These are phyloP conservation scores for Meloidogyne floridensis DNA, from an alignment of 1,140 invertebrate genomes.

Conservation along the genomic window DNA sequence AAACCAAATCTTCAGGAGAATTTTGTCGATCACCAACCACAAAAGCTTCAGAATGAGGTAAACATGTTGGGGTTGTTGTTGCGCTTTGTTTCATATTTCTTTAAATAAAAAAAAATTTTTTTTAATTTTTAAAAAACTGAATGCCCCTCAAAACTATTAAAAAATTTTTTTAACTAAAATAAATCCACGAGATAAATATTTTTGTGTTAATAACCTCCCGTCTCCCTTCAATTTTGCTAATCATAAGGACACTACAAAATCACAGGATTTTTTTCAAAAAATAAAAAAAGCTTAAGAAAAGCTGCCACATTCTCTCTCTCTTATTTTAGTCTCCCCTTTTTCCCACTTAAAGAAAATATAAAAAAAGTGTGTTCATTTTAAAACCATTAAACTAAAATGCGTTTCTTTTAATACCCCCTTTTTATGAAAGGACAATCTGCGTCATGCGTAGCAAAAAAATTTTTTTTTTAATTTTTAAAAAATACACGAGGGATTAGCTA, in stretches of 20 bases:
- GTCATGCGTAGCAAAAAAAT: background rate
- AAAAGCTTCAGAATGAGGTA: slow-evolving; percentile 39
- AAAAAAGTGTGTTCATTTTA: background rate
- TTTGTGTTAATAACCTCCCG: no score
- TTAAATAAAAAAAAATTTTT: background rate
- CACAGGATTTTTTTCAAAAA: background rate
- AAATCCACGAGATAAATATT: no score
- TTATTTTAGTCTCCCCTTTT: background rate
- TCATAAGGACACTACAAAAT: background rate
- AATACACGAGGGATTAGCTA: slow-evolving; percentile 4
- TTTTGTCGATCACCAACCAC: slow-evolving; percentile 35
- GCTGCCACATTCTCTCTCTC: background rate
- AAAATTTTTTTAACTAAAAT: no score
- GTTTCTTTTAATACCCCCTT: background rate
- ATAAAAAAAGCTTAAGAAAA: background rate
- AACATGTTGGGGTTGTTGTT: slow-evolving; percentile 32
- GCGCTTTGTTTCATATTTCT: background rate
- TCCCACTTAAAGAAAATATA: background rate
- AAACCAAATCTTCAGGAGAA: slow-evolving; percentile 59
- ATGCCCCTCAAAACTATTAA: no score
- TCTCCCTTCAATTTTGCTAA: background rate
- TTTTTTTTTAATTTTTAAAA: background rate
- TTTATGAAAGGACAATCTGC: background rate
- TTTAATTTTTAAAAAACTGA: background rate
- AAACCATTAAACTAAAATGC: background rate